Conservation (phyloP, 2,888 invertebrate genomes). For the Apamea sordens region DNA sequence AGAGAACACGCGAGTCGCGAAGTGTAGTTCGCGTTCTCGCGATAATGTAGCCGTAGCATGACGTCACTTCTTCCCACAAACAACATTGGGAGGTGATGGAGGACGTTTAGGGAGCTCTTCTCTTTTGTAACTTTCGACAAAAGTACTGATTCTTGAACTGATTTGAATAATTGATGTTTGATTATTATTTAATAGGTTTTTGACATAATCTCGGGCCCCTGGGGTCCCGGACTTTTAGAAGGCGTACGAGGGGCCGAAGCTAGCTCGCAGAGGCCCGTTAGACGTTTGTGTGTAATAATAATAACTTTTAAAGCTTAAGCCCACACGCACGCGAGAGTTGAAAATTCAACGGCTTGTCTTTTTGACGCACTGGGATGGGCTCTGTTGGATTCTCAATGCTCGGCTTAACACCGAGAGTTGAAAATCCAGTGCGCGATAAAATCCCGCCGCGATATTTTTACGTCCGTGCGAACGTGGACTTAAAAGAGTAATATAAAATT, state of each 20-base stretch:
- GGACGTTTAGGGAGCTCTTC: no score
- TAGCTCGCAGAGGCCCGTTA: no score
- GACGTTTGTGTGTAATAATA: neutral
- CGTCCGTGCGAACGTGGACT: no score
- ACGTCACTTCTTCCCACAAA: neutral
- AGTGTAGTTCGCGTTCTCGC: neutral
- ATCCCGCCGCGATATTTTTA: neutral
- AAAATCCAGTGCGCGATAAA: neutral
- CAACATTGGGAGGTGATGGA: no score
- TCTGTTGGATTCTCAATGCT: neutral
- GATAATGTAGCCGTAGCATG: no score
- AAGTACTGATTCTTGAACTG: neutral
- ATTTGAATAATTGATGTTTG: neutral
- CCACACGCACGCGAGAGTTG: no score
- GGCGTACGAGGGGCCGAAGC: no score
- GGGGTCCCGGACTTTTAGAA: no score
- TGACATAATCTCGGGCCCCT: neutral
- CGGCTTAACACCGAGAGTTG: neutral
- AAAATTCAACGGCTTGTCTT: no score
- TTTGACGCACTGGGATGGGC: neutral
- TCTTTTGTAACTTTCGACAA: neutral
- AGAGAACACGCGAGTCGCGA: no score
- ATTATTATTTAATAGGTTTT: neutral
- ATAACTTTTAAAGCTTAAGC: no score
- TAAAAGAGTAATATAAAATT: neutral